Evolutionary conservation across 1,140 invertebrate genomes (phyloP).

Genomic region (Drosophila pectinifera): DNA sequence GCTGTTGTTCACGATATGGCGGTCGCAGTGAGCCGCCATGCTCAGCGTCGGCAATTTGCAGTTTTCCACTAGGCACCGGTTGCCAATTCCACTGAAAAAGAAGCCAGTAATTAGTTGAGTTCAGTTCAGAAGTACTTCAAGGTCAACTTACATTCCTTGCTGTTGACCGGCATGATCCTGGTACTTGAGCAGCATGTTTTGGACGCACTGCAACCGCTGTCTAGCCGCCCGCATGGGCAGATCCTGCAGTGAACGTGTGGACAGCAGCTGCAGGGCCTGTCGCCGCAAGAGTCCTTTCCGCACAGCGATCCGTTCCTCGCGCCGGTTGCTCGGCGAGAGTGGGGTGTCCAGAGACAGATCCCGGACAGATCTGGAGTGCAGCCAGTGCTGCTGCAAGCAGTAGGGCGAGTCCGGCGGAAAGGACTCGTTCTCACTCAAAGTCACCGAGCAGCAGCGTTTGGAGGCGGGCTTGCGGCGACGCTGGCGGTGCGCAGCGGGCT

Average conservation of each 20-base stretch:
- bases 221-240: conserved; percentile 64
- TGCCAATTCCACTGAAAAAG: conserved; percentile 52
- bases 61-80: conserved; percentile 57
- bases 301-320: conserved; percentile 77
- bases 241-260: conserved; percentile 66
- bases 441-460: conserved; percentile 24
- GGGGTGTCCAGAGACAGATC: conserved; percentile 31
- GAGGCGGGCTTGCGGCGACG: conserved; percentile 46
- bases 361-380: conserved; percentile 27
- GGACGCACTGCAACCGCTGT: conserved; percentile 66
- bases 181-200: conserved; percentile 74
- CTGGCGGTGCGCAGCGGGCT: conserved; percentile 12
- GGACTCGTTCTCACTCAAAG: conserved; percentile 51
- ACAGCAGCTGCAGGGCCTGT: conserved; percentile 75
- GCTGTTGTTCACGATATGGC: conserved; percentile 94
- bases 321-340: conserved; percentile 40
- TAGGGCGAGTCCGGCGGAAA: conserved; percentile 61
- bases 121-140: no score
- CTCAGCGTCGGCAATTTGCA: conserved; percentile 86
- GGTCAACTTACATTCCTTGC: conserved; percentile 64
- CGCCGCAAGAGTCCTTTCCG: conserved; percentile 64
- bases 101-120: neutral
- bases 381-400: conserved; percentile 73
- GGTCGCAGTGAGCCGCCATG: conserved; percentile 93
- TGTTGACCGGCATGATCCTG: conserved; percentile 60